A percentile compares a stretch with the other conserved stretches of the same genome.
These are phyloP conservation scores for Ariolimax columbianus DNA, from an alignment of 2,888 invertebrate species.

Conservation along the genomic window DNA sequence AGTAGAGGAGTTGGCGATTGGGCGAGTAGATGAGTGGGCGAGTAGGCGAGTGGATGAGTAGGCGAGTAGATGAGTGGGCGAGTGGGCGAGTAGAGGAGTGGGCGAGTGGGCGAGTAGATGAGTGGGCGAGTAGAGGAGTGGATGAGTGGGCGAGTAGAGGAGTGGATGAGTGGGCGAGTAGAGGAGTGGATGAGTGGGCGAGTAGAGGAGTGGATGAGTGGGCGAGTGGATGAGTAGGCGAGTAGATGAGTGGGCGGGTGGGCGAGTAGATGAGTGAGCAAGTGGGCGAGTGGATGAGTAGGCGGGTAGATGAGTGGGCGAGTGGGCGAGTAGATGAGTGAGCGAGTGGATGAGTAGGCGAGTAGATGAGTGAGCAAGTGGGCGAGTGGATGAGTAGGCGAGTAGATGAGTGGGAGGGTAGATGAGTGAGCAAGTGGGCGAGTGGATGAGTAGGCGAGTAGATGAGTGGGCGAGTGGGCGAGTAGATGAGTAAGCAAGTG, in stretches of 20 bases:
- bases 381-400: no score
- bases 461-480: no score
- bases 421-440: no score
- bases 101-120: background rate
- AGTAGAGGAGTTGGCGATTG: no score
- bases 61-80: background rate
- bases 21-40: no score
- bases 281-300: background rate
- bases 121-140: background rate
- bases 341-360: no score
- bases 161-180: background rate
- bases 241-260: background rate
- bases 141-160: no score
- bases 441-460: no score
- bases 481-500: background rate
- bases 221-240: background rate
- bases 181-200: background rate
- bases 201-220: background rate
- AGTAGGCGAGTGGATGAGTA: background rate
- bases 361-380: no score
- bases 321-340: background rate
- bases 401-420: no score
- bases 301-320: background rate
- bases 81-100: background rate
- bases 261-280: background rate